Evolutionary conservation across 2,888 invertebrate species (phyloP), one percentile per base, ranked within the genome.

Genomic region (Ectropis crepuscularia): DNA sequence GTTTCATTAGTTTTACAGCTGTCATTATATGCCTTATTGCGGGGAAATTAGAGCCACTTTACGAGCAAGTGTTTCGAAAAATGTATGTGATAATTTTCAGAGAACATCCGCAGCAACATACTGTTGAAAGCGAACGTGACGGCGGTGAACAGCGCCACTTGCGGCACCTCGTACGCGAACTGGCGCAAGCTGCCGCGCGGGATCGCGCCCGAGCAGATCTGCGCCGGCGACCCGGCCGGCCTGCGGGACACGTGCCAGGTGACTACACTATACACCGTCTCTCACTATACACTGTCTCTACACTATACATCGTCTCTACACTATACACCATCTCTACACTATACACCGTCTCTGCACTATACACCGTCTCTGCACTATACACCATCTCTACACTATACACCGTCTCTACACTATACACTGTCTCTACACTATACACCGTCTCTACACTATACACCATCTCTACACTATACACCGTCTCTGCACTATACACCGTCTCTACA

Each of bases 151-250:
- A 74, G 75, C 0, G 70, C 61, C 0, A 72, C 73, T 11, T 93
- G 93, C 74, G 69, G 67, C 37, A 76, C 82, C 64, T 82, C 79
- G 0, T 92, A 90, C 68, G 74, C 68, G 1, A 77, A 79, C 61
- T 84, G 82, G 85, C 83, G 88, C 10, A 89, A 87, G 69, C 71
- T 92, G 68, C 89, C 89, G 6, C 51, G 57, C 0, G 91, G 90
- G 39, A 82, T 92, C 67, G 70, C 80, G 0, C 49, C 68, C 12
- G 79, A 80, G 6, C 92, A 92, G 74, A 69, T 93, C 11, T 93
- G 93, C 69, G 93, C 92, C 6, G 89, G 89, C 7, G 90, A 90
- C 72, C 83, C 85, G 0, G 69, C 74, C n/a, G 89, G 88, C 6
- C 69, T 80, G 4, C 74, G 71, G 10, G 92, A 92, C 70, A 84